Base-by-base conservation (phyloP, 1,140 invertebrate genomes). In the Trachymyrmex cornetzi region DNA sequence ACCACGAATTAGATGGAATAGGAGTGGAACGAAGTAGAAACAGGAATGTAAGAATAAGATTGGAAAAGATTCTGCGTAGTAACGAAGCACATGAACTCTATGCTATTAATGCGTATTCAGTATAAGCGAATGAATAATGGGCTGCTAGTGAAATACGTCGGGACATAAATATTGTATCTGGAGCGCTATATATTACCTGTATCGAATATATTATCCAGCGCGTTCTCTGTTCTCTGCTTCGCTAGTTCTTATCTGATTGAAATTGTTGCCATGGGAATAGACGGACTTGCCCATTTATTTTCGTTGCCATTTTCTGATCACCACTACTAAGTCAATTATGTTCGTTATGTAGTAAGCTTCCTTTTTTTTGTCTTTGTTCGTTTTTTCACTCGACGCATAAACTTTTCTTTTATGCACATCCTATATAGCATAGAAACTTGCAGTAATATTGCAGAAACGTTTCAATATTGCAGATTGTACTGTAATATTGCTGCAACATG, bases 101-200 rank as follows among this genome's bases (percentile, higher is more conserved):
- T 93, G 93, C 93, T 93, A 92, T 92, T 93, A 94, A 94, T 94
- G 93, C 93, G 94, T 95, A 95, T 94, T 95, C 94, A 94, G 94
- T 93, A 94, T 92, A 89, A 89, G 87, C 84, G 94, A 95, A 94
- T 95, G 94, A 95, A 94, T 95, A 94, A 95, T 94, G 94, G 93
- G 93, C 92, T 94, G 93, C 92, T 94, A 93, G 94, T 93, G 93
- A 95, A 95, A 94, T 94, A 94, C 94, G 90, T 91, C 89, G 87
- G 90, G 92, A 93, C 94, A 95, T 95, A 95, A 95, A 95, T 95
- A 95, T 95, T 95, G 94, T 94, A 95, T 95, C 93, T 94, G 91
- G 94, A 94, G 90, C 94, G 92, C 93, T 94, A 94, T 95, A 94
- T 94, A 95, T 95, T 95, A 95, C 93, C 92, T 93, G 92, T 94